Evolutionary conservation across 2,113 vertebrate genomes (phyloP).

Genomic region (Cinclus cinclus): DNA sequence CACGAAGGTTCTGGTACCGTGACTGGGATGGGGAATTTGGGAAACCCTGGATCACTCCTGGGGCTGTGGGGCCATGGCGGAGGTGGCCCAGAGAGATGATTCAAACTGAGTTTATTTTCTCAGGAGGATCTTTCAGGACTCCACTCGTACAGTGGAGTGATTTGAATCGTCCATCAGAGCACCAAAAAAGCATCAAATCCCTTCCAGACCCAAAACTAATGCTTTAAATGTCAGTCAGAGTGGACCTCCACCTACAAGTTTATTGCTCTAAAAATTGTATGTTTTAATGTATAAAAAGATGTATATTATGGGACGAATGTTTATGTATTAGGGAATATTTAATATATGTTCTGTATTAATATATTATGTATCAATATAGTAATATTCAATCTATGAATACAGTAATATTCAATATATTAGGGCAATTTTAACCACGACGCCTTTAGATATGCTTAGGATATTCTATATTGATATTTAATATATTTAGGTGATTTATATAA

Average conservation of each 20-base stretch:
- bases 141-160: background rate
- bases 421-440: fast-evolving
- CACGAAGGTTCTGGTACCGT: background rate
- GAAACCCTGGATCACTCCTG: background rate
- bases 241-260: fast-evolving
- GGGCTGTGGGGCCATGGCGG: fast-evolving
- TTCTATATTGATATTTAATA: fast-evolving
- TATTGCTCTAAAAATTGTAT: background rate
- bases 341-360: too few species aligned
- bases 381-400: too few species aligned
- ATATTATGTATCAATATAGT: too few species aligned
- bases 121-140: background rate
- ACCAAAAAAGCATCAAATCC: background rate
- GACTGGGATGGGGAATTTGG: fast-evolving
- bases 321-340: background rate
- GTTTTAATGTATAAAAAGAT: background rate
- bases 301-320: too few species aligned
- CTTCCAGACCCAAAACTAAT: background rate
- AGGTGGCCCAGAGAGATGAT: fast-evolving
- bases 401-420: fast-evolving
- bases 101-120: background rate
- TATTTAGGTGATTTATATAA: background rate
- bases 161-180: fast-evolving
- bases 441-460: fast-evolving
- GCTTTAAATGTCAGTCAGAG: background rate